These are phyloP conservation scores for Poicephalus gulielmi DNA, from an alignment of 2,113 vertebrate species.

Conservation along the genomic window DNA sequence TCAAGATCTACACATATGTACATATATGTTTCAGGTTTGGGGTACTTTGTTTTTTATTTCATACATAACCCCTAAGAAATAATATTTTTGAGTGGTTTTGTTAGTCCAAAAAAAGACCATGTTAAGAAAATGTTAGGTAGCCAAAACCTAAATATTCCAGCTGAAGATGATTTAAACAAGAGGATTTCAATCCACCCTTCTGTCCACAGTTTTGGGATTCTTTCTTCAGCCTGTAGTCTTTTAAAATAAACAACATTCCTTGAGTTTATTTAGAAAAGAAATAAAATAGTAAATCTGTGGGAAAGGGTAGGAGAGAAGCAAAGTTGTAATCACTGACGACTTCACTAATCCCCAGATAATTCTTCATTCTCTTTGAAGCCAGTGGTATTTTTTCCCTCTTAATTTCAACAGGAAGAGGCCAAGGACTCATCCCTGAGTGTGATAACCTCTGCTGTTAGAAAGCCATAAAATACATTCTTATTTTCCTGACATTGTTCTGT, in stretches of 20 bases:
- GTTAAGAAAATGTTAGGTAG: neutral
- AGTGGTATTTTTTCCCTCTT: neutral
- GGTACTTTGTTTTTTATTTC: neutral
- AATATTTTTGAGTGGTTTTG: neutral
- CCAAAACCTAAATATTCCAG: neutral
- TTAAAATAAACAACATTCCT: conserved; percentile 48
- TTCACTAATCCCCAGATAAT: conserved; percentile 37
- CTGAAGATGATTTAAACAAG: neutral
- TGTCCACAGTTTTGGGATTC: neutral
- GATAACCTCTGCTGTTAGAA: neutral
- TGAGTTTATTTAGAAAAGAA: conserved; percentile 4
- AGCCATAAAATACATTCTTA: neutral
- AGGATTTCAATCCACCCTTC: neutral
- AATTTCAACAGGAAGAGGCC: conserved; percentile 38
- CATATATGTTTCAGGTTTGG: neutral
- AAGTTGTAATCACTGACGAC: neutral
- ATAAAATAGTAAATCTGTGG: conserved; percentile 35
- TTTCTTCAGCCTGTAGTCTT: conserved; percentile 9
- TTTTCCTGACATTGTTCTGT: conserved; percentile 2
- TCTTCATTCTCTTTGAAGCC: conserved; percentile 46
- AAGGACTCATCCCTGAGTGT: neutral
- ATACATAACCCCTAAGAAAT: neutral
- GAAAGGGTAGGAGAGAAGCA: conserved; percentile 34
- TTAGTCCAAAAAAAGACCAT: neutral
- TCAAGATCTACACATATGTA: neutral